Evolutionary conservation across 2,888 invertebrate species (phyloP), one percentile per base, ranked within the genome.

Genomic region (Emmelina monodactyla): DNA sequence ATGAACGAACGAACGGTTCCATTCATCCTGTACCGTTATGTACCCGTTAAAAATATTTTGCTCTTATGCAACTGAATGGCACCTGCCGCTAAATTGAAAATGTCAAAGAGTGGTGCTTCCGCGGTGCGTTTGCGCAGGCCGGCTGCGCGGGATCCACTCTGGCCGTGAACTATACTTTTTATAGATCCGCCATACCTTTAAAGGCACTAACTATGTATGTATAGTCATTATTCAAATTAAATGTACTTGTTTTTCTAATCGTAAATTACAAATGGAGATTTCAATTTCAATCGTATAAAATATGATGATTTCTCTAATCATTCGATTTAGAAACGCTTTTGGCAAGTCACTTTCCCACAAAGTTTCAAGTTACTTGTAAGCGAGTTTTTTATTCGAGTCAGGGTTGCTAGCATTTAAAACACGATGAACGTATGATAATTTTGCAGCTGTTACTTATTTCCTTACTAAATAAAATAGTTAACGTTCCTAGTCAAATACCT

Each of bases 121-220:
- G 62, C 53, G n/a, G n/a, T n/a, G n/a, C n/a, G n/a, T n/a, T n/a
- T n/a, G 58, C 62, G 53, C 50, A n/a, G 49, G 43, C 41, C 43
- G 37, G 45, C 41, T 43, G 45, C 41, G 40, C 47, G 48, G 48
- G 47, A 48, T 42, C 44, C 41, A 47, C 40, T 34, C 46, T 56
- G 68, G 44, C 69, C 70, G 53, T 69, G 72, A 71, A 72, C 71
- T 71, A 67, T 68, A 62, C 53, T 65, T 69, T 75, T 71, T 68
- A 61, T 52, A 68, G 62, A 68, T 73, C 66, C 69, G 68, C 67
- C 55, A 62, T 68, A 58, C 53, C 25, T n/a, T 25, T 4, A 7
- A 25, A 9, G 25, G 25, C 3, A 7, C 4, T 10, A 25, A n/a
- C 11, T 25, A n/a, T 4, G 11, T 4, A 25, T 7, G 6, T 25